Conservation (phyloP, 23 tunicate species). For the Trididemnum miniatum region DNA sequence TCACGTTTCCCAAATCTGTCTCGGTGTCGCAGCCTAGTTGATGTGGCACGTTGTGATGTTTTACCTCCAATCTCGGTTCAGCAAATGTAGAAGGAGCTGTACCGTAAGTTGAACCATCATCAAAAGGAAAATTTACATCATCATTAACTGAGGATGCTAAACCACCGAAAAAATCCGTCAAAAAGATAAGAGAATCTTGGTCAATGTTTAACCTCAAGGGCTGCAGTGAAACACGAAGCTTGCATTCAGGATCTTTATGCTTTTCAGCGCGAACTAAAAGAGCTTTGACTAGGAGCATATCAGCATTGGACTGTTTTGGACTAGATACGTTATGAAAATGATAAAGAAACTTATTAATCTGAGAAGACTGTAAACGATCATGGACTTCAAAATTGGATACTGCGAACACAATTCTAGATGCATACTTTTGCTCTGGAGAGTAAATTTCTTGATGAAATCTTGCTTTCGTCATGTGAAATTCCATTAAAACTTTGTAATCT, state of each 20-base stretch:
- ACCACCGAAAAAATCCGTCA: slow-evolving; percentile 51
- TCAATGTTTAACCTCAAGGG: slow-evolving; percentile 84
- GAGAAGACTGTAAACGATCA: slow-evolving; percentile 81
- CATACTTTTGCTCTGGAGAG: slow-evolving; percentile 22
- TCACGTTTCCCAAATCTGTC: neutral
- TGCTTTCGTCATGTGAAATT: slow-evolving; percentile 68
- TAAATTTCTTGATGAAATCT: slow-evolving; percentile 62
- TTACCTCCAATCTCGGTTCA: slow-evolving; percentile 17
- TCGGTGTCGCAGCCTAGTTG: neutral
- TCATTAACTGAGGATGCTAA: neutral
- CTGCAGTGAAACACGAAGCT: slow-evolving; percentile 70
- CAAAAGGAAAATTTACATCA: neutral
- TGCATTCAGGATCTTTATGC: slow-evolving; percentile 50
- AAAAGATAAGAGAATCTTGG: slow-evolving; percentile 76
- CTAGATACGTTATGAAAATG: slow-evolving; percentile 71
- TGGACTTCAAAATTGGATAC: slow-evolving; percentile 72
- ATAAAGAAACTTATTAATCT: slow-evolving; percentile 92
- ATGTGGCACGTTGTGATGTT: neutral
- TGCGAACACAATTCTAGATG: slow-evolving; percentile 51
- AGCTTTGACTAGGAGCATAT: slow-evolving; percentile 68
- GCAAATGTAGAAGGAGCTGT: slow-evolving; percentile 22
- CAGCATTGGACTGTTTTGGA: slow-evolving; percentile 74
- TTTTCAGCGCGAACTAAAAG: slow-evolving; percentile 39
- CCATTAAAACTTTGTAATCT: slow-evolving; percentile 55
- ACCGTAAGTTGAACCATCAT: slow-evolving; percentile 13